Evolutionary conservation across 2,113 vertebrate genomes (phyloP).

Genomic region (Helogale parvula): DNA sequence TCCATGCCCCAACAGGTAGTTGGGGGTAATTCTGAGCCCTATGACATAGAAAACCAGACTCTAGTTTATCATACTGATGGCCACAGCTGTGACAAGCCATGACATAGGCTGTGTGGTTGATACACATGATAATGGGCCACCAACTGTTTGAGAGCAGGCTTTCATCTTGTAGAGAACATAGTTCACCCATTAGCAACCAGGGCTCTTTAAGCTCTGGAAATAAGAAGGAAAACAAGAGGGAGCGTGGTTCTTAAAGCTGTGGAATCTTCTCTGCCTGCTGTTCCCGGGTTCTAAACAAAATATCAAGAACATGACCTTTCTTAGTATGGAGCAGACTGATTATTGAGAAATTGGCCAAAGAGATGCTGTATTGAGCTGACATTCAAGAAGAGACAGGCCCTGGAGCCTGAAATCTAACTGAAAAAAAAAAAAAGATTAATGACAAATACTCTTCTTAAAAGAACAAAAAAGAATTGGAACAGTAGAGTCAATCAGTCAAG

Average conservation of each 20-base stretch:
- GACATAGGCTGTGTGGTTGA: background rate
- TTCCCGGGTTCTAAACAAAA: background rate
- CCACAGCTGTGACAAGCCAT: background rate
- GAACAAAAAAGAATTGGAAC: background rate
- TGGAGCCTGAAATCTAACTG: background rate
- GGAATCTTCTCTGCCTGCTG: background rate
- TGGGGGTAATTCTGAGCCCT: background rate
- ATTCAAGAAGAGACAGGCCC: background rate
- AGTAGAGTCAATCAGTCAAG: background rate
- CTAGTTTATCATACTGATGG: background rate
- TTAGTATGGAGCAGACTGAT: background rate
- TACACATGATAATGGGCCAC: background rate
- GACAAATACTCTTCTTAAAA: background rate
- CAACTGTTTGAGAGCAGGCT: background rate
- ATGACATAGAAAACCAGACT: background rate
- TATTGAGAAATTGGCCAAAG: background rate
- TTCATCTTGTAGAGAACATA: background rate
- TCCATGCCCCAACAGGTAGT: background rate
- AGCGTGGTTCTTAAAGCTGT: background rate
- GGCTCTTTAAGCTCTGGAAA: background rate
- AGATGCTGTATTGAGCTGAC: background rate
- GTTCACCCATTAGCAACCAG: background rate
- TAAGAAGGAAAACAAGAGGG: background rate
- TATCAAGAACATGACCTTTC: background rate
- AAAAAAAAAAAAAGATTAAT: background rate